Percentiles rank a stretch among this genome's conserved stretches.
Conservation (phyloP, 2,113 vertebrate genomes). For the Platichthys flesus region DNA sequence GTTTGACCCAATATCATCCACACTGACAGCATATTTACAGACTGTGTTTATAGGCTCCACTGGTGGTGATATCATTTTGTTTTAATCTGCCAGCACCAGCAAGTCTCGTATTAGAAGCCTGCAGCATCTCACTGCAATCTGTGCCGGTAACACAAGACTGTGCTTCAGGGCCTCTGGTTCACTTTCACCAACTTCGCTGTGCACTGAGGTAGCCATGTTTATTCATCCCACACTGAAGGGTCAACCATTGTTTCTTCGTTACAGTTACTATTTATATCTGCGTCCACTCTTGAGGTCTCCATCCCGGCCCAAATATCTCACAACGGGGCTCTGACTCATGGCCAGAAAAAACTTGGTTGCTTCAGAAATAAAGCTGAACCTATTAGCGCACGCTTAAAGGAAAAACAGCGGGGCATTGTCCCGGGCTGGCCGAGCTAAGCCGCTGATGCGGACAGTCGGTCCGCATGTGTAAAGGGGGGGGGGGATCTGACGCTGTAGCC, state of each 20-base stretch:
- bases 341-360: slow-evolving; percentile 62
- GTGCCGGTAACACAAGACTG: not conserved
- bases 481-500: slow-evolving; percentile 19
- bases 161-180: slow-evolving; percentile 38
- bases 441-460: slow-evolving; percentile 29
- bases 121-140: slow-evolving; percentile 44
- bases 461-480: slow-evolving; percentile 15
- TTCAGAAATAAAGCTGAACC: slow-evolving; percentile 65
- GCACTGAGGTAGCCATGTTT: not conserved
- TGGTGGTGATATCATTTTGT: slow-evolving; percentile 21
- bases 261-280: slow-evolving; percentile 52
- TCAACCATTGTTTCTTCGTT: slow-evolving; percentile 36
- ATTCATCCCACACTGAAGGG: slow-evolving; percentile 31
- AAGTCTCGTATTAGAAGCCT: slow-evolving; percentile 44
- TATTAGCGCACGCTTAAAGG: slow-evolving; percentile 58
- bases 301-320: slow-evolving; percentile 57
- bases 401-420: slow-evolving; percentile 49
- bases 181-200: slow-evolving; percentile 19
- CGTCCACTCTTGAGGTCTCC: slow-evolving; percentile 61
- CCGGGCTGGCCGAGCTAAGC: slow-evolving; percentile 52
- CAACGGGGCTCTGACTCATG: slow-evolving; percentile 47
- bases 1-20: not conserved
- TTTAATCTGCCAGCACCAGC: slow-evolving; percentile 33
- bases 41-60: not conserved
- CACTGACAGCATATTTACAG: not conserved